Conservation (phyloP, 2,888 invertebrate genomes). For the Tipula vernalis region DNA sequence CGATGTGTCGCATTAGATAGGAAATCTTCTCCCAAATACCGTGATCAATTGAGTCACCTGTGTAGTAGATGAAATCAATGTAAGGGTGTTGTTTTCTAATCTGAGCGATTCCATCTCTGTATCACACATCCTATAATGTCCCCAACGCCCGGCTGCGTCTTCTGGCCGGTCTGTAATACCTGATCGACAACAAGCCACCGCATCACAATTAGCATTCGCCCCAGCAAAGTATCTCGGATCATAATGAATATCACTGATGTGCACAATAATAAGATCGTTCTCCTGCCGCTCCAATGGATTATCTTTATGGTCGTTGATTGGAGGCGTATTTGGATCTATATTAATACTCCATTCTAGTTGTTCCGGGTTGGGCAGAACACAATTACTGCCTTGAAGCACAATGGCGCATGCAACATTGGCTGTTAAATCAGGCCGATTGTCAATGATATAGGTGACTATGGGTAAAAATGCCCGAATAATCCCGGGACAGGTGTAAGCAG, state of each 20-base stretch:
- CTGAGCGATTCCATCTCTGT: slow-evolving; percentile 50
- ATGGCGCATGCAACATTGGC: slow-evolving; percentile 34
- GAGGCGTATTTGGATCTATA: slow-evolving; percentile 17
- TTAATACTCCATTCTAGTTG: slow-evolving; percentile 26
- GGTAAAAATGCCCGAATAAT: slow-evolving; percentile 28
- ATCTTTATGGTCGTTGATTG: slow-evolving; percentile 14
- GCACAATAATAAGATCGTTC: slow-evolving; percentile 23
- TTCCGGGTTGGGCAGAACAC: slow-evolving; percentile 20
- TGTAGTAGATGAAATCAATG: slow-evolving; percentile 59
- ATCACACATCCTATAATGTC: slow-evolving; percentile 68
- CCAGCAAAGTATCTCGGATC: slow-evolving; percentile 59
- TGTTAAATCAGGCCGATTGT: slow-evolving; percentile 39
- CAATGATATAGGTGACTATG: slow-evolving; percentile 38
- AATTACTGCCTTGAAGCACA: slow-evolving; percentile 26
- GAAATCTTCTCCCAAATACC: slow-evolving; percentile 72
- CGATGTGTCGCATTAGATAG: slow-evolving; percentile 45
- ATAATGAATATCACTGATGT: slow-evolving; percentile 51
- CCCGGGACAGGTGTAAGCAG: slow-evolving; percentile 47
- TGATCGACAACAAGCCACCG: slow-evolving; percentile 62
- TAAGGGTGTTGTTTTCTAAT: slow-evolving; percentile 42
- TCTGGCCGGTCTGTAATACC: slow-evolving; percentile 15
- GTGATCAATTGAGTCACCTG: slow-evolving; percentile 80
- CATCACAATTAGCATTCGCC: slow-evolving; percentile 55
- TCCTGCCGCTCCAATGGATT: slow-evolving; percentile 13
- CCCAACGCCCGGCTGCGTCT: slow-evolving; percentile 61